A percentile compares a stretch with the other conserved stretches of the same genome.
Conservation (phyloP, 2,113 vertebrate genomes). For the Perca fluviatilis region DNA sequence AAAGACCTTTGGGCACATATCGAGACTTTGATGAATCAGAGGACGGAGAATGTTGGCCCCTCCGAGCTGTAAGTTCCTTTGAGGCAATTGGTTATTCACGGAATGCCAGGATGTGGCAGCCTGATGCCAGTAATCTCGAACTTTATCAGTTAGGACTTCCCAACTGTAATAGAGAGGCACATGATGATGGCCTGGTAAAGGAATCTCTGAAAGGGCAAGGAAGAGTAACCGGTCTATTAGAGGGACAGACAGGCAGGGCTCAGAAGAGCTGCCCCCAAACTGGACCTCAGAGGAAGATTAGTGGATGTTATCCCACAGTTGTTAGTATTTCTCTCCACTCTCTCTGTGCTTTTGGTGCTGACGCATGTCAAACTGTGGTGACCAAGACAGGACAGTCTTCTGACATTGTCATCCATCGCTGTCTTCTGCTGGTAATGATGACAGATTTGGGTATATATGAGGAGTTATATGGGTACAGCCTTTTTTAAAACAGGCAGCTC, state of each 20-base stretch:
- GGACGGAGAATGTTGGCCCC: neutral
- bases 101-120: neutral
- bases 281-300: constrained; percentile 5
- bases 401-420: neutral
- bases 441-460: constrained; percentile 10
- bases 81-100: neutral
- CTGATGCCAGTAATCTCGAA: neutral
- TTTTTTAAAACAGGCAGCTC: neutral
- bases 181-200: neutral
- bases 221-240: neutral
- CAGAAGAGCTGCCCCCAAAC: neutral
- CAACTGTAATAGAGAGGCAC: neutral
- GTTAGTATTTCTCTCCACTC: neutral
- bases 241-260: neutral
- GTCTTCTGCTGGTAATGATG: neutral
- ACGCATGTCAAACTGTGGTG: neutral
- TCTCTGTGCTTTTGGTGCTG: neutral
- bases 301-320: neutral
- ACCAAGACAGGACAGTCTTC: neutral
- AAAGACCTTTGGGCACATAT: neutral
- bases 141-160: neutral
- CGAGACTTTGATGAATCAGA: constrained; percentile 29
- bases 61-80: neutral
- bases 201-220: neutral
- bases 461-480: neutral